These are phyloP conservation scores for Campopleginae sp. DNA, from an alignment of 2,888 invertebrate species.

Conservation along the genomic window DNA sequence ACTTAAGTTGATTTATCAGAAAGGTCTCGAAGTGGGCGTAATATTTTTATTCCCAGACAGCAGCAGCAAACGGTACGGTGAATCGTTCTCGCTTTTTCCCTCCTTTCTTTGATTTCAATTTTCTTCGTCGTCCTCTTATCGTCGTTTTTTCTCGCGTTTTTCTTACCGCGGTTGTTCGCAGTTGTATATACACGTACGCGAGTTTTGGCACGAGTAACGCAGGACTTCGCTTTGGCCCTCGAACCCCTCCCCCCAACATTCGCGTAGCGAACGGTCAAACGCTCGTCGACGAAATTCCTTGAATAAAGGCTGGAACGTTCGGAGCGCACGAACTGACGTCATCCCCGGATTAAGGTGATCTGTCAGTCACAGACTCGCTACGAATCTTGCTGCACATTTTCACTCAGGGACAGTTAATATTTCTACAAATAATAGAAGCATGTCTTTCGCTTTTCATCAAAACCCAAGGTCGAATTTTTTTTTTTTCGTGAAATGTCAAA, in stretches of 20 bases:
- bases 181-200: neutral
- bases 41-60: constrained; percentile 62
- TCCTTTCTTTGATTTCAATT: constrained; percentile 3
- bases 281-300: constrained; percentile 45
- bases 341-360: constrained; percentile 23
- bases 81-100: constrained; percentile 7
- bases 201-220: neutral
- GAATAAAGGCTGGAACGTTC: constrained; percentile 40
- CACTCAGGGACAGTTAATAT: neutral
- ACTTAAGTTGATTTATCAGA: neutral
- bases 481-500: neutral
- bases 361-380: neutral
- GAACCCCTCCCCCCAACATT: neutral
- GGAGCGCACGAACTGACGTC: constrained; percentile 41
- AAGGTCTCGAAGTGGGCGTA: constrained; percentile 44
- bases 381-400: neutral
- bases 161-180: constrained; percentile 12
- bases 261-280: constrained; percentile 20
- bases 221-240: neutral
- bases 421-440: neutral
- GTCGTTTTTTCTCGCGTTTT: neutral
- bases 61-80: neutral
- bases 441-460: neutral
- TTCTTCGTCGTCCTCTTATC: constrained; percentile 1
- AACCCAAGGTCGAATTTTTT: neutral